Base-by-base conservation (phyloP, 2,113 vertebrate species). In the Bubo scandiacus region DNA sequence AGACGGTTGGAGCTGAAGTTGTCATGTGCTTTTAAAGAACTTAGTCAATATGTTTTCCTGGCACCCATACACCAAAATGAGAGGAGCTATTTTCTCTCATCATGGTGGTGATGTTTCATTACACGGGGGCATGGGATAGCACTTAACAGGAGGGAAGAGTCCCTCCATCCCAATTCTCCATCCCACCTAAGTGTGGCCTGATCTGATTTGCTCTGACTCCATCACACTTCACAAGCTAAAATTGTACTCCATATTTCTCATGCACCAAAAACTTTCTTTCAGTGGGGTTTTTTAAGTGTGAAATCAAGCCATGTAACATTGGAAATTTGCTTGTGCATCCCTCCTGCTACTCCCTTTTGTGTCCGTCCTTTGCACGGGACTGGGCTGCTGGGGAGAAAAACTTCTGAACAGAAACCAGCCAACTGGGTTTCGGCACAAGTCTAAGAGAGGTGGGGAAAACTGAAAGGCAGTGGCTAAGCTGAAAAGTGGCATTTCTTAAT, bases 321-420 rank as follows among this genome's bases (percentile, higher is more conserved):
- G 59, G 38, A 86, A 77, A 30, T 73, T 8, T 29, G 25, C 42
- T 68, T 82, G 29, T 36, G 15, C 25, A 10, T 71, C 43, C 26
- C 13, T 91, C 23, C 1, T 65, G 63, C 54, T 65, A 1, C 30
- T 91, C 43, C 47, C 7, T 52, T 85, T 70, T 68, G 23, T 38
- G 47, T 22, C 55, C 0, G 0, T 52, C 22, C 59, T 49, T 72
- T 43, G 40, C 27, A 5, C 2, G 11, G 29, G n/a, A 9, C 49
- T 38, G 72, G 13, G 13, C 38, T 75, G 32, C 1, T 1, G 18
- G 13, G 17, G 13, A 27, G 22, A 52, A 79, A 79, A 19, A 15
- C 61, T 63, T 58, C 17, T 36, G 43, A 72, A 52, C 26, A 47
- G 71, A 85, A 92, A 75, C 15, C 9, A 71, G 45, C 51, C 51